Evolutionary conservation across 2,888 invertebrate species (phyloP).

Genomic region (Macrophya alboannulata): DNA sequence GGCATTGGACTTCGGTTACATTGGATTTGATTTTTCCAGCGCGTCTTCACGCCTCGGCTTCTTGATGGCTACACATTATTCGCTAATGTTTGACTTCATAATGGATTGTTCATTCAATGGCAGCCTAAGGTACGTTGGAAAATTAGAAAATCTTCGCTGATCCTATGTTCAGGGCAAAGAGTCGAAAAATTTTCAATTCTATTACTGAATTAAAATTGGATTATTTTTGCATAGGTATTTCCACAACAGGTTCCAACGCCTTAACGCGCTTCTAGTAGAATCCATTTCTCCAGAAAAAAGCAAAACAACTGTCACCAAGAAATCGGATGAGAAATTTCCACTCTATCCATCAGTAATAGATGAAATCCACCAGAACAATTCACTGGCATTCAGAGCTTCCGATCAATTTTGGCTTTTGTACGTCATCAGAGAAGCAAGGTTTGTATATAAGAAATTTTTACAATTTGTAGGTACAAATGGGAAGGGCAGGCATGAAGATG

Average conservation of each 20-base stretch:
- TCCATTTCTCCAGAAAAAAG: neutral
- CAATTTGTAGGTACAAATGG: too few species aligned
- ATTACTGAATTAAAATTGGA: too few species aligned
- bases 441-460: neutral
- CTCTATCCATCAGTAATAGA: neutral
- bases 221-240: neutral
- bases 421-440: constrained; percentile 1
- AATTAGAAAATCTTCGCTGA: neutral
- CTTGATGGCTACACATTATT: neutral
- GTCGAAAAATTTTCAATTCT: neutral
- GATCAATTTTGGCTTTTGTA: neutral
- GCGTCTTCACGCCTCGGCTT: neutral
- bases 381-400: neutral
- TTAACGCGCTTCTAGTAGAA: constrained; percentile 8
- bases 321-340: neutral
- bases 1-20: neutral
- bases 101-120: neutral
- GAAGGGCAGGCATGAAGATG: too few species aligned
- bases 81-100: neutral
- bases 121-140: neutral
- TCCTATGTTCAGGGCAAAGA: neutral
- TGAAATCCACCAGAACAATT: neutral
- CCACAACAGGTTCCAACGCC: neutral
- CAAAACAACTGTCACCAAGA: neutral
- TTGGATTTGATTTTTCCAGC: neutral